Conservation (phyloP, 2,113 vertebrate species). For the Rhinoderma darwinii region DNA sequence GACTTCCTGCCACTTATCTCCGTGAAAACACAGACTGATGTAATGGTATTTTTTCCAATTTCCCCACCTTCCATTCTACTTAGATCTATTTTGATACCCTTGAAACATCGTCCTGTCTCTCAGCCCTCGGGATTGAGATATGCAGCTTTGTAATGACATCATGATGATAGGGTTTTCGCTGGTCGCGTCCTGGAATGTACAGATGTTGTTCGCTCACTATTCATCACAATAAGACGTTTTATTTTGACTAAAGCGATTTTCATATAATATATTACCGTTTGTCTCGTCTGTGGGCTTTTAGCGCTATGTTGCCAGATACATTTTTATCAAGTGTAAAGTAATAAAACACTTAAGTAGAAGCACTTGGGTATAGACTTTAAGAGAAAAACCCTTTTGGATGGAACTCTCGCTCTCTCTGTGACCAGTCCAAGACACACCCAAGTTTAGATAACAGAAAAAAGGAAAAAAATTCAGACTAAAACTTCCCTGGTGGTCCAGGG, state of each 20-base stretch:
- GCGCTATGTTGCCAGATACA: background rate
- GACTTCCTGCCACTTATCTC: slow-evolving; percentile 49
- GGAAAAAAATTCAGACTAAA: too few relatives aligned
- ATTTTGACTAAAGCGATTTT: background rate
- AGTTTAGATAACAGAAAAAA: too few relatives aligned
- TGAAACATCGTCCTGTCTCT: slow-evolving; percentile 1
- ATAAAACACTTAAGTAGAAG: background rate
- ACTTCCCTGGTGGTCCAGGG: too few relatives aligned
- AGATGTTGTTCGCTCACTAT: slow-evolving; percentile 1
- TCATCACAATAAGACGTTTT: background rate
- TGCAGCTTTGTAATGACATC: slow-evolving; percentile 10
- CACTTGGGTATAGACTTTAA: background rate
- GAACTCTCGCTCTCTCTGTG: too few relatives aligned
- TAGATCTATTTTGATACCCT: slow-evolving; percentile 35
- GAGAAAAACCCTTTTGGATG: background rate
- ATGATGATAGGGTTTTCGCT: background rate
- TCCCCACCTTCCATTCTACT: slow-evolving; percentile 12
- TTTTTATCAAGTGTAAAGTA: background rate
- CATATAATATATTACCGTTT: background rate
- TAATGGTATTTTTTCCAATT: background rate
- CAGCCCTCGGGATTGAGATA: background rate
- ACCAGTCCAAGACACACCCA: too few relatives aligned
- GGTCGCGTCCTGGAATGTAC: background rate
- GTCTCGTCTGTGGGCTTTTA: background rate
- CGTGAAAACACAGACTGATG: slow-evolving; percentile 33